Base-by-base conservation (phyloP, 2,888 invertebrate genomes). In the Dorcus parallelipipedus region DNA sequence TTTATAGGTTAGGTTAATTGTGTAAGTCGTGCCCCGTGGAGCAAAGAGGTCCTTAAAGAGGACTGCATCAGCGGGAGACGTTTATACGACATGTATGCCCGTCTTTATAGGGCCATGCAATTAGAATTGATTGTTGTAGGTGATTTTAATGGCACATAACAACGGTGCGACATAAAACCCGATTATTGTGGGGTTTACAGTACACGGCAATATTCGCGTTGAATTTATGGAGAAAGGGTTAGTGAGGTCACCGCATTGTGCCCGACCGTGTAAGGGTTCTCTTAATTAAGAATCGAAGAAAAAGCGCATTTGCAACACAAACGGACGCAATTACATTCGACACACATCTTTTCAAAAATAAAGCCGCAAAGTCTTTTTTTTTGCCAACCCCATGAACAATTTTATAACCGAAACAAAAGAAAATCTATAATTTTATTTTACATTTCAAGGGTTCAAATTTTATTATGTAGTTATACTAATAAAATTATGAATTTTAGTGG, bases 81-180 rank as follows among this genome's bases (percentile, higher is more conserved):
- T 72, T 71, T 74, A 73, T 73, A 72, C 70, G 66, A 65, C 71
- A 63, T 71, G 68, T 71, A 71, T 68, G 69, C 69, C 61, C 70
- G 71, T 69, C 71, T 74, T 76, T 75, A 76, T 75, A 73, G 74
- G 73, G 73, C 71, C 71, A 71, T 73, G 75, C 76, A 76, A 76
- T 76, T 76, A 76, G 72, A 76, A 76, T 73, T 75, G 76, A 76
- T 76, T 75, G 76, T 75, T 74, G 73, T 73, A 75, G 75, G 76
- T 76, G 76, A 76, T 75, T 76, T 75, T 75, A 75, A 74, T 71
- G 71, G 71, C 70, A 69, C 70, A 74, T 73, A 74, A 75, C 73
- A 69, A 68, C 72, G 69, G 67, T 64, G 65, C 68, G 70, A 73
- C 73, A 72, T 76, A 75, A 75, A 76, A 71, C 72, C 68, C 72